A percentile compares a stretch with the other conserved stretches of the same genome.
These are phyloP conservation scores for Apocheima hispidaria DNA, from an alignment of 2,888 invertebrate genomes.

Conservation along the genomic window DNA sequence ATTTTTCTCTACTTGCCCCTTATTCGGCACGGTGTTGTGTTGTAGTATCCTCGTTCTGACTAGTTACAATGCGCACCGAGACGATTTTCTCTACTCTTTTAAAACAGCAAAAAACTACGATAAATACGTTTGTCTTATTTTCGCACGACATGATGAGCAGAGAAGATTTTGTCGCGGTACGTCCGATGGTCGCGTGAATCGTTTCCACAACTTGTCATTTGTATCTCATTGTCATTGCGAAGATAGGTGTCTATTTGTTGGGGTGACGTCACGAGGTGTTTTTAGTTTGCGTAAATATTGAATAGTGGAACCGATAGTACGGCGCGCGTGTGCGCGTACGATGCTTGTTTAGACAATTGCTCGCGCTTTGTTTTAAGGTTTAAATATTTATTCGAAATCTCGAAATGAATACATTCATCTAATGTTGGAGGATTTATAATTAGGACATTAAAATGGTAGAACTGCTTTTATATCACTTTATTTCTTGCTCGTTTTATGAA, in stretches of 20 bases:
- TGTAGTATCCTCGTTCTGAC: no score
- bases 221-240: constrained; percentile 11
- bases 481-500: neutral
- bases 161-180: no score
- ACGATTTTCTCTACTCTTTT: no score
- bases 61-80: no score
- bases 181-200: constrained; percentile 1
- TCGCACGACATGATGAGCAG: no score
- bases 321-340: neutral
- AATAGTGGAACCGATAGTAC: constrained; percentile 26
- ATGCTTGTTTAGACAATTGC: constrained; percentile 21
- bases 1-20: no score
- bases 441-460: neutral
- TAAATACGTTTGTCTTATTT: no score
- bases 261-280: constrained; percentile 17
- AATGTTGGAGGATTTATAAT: constrained; percentile 7
- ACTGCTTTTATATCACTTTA: neutral
- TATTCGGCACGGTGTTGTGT: no score
- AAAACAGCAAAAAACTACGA: no score
- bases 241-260: constrained; percentile 12
- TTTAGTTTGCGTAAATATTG: constrained; percentile 25
- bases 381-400: no score
- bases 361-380: constrained; percentile 7
- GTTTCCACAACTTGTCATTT: neutral
- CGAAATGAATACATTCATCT: constrained; percentile 14